Percentiles rank a stretch among this genome's conserved stretches.
These are phyloP conservation scores for Microplitis deprimator DNA, from an alignment of 2,888 invertebrate species.

Conservation along the genomic window DNA sequence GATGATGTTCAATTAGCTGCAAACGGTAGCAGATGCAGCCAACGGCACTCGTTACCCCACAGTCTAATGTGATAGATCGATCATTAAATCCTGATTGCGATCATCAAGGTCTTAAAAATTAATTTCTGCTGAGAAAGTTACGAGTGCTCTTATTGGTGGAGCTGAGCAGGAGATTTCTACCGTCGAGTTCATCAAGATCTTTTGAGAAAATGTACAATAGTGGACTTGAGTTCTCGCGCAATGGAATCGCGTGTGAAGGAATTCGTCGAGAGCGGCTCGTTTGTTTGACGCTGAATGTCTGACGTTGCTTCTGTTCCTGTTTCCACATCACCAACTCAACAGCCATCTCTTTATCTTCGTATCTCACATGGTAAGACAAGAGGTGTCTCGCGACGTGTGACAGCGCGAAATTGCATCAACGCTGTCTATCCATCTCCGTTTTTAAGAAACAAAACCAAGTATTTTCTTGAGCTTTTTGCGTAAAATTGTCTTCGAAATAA, in stretches of 20 bases:
- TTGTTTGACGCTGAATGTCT: neutral
- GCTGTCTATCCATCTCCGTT: slow-evolving; percentile 20
- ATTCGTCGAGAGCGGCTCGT: slow-evolving; percentile 8
- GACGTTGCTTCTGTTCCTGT: neutral
- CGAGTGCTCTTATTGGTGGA: no score
- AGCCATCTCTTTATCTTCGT: slow-evolving; percentile 5
- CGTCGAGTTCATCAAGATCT: neutral
- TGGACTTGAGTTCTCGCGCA: no score
- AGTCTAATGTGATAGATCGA: neutral
- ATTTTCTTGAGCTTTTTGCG: neutral
- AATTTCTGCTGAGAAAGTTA: no score
- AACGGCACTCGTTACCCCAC: neutral
- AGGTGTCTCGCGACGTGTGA: neutral
- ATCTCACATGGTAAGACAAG: slow-evolving; percentile 9
- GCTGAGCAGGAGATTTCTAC: no score
- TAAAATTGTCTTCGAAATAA: neutral
- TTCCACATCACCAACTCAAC: neutral
- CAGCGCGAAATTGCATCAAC: slow-evolving; percentile 23
- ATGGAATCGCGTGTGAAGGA: neutral
- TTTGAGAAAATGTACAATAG: neutral
- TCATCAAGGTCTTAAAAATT: no score
- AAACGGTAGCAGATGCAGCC: neutral
- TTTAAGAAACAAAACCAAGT: neutral
- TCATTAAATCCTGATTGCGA: neutral
- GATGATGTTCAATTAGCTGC: neutral